Conservation (phyloP, 2,888 invertebrate species). For the Seladonia tumulorum region DNA sequence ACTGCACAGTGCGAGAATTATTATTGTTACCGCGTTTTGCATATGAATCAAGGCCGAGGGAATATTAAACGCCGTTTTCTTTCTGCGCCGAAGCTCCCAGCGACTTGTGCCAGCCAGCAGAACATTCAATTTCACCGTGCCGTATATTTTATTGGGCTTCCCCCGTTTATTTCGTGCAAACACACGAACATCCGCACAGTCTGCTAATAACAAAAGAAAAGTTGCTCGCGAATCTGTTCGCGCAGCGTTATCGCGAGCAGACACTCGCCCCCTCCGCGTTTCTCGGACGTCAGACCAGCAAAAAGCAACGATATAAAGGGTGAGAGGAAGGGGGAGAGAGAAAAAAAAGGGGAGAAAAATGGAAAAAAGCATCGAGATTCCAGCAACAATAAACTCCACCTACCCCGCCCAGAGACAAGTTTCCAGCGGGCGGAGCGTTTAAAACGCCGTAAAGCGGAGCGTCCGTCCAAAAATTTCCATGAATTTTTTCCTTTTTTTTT, state of each 20-base stretch:
- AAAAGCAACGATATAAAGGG: background rate
- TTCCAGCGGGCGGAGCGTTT: constrained; percentile 23
- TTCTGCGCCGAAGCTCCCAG: no score
- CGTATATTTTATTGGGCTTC: background rate
- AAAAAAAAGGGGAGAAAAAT: background rate
- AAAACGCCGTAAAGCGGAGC: constrained; percentile 35
- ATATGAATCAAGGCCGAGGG: no score
- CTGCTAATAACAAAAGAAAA: constrained; percentile 6
- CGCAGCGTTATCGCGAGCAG: constrained; percentile 30
- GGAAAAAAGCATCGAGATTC: background rate
- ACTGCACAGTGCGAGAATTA: background rate
- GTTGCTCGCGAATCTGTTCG: constrained; percentile 17
- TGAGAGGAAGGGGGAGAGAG: background rate
- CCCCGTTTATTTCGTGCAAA: background rate
- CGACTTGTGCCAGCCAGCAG: background rate
- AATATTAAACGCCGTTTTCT: no score
- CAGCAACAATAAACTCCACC: constrained; percentile 29
- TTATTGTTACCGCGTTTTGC: background rate
- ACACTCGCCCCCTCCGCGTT: constrained; percentile 23
- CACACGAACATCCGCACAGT: background rate
- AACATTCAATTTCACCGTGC: background rate
- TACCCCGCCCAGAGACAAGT: constrained; percentile 14
- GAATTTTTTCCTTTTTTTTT: constrained; percentile 21
- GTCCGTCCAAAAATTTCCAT: constrained; percentile 45
- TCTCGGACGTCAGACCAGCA: background rate